phyloP scores from a whole-genome alignment of 2,888 invertebrate genomes.

The Mallateleia sp. region DNA sequence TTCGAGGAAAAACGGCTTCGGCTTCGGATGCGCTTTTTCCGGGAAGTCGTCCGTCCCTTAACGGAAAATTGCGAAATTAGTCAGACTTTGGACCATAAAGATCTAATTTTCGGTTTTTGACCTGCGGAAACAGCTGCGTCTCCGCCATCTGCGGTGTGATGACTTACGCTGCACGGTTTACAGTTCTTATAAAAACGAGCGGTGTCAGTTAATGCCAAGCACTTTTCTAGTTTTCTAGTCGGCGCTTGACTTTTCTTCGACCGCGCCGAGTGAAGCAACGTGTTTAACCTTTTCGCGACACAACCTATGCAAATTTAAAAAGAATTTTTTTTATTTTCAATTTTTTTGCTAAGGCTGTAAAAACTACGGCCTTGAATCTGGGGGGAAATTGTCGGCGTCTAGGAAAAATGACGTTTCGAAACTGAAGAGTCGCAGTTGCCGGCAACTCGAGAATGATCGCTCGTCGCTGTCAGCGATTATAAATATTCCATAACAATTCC shows the following conservation, averaged over 20 bases:
- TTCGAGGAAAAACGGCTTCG: neutral
- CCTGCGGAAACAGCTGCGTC: constrained; percentile 41
- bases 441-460: constrained; percentile 41
- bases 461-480: constrained; percentile 56
- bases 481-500: constrained; percentile 74
- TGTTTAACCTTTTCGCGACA: constrained; percentile 56
- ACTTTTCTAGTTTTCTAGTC: constrained; percentile 18
- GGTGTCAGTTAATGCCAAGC: constrained; percentile 34
- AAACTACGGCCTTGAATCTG: too few species aligned
- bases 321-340: too few species aligned
- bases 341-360: too few species aligned
- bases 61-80: constrained; percentile 20
- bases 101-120: constrained; percentile 33
- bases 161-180: constrained; percentile 18
- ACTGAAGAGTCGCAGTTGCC: neutral
- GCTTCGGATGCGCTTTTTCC: too few species aligned
- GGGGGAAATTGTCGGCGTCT: too few species aligned
- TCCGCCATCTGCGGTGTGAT: constrained; percentile 34
- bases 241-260: constrained; percentile 53
- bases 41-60: neutral
- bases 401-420: too few species aligned
- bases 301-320: constrained; percentile 58
- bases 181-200: constrained; percentile 36
- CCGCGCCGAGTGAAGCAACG: constrained; percentile 44
- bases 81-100: neutral